Evolutionary conservation across 2,888 invertebrate species (phyloP).

Genomic region (Stomorhina lunata): DNA sequence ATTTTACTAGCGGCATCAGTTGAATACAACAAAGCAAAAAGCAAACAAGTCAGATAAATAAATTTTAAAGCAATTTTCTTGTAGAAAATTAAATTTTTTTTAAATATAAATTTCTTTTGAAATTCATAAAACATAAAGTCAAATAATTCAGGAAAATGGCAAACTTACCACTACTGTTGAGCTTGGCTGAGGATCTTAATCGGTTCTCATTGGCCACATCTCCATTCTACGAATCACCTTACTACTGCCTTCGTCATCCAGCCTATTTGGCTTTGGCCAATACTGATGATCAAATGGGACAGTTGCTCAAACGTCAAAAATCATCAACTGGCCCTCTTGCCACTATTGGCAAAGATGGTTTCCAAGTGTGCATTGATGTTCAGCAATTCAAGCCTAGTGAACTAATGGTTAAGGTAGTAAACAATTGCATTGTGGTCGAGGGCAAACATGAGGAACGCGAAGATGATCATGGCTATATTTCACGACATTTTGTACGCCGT

Average conservation of each 20-base stretch:
- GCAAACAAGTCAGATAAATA: constrained; percentile 13
- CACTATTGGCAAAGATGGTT: constrained; percentile 83
- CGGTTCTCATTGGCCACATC: constrained; percentile 54
- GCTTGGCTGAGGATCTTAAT: constrained; percentile 74
- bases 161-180: constrained; percentile 74
- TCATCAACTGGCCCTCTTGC: constrained; percentile 61
- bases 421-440: constrained; percentile 85
- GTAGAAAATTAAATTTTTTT: background rate
- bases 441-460: constrained; percentile 88
- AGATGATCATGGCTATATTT: constrained; percentile 86
- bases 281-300: constrained; percentile 83
- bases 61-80: background rate
- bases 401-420: constrained; percentile 88
- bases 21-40: constrained; percentile 33
- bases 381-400: constrained; percentile 89
- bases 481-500: constrained; percentile 87
- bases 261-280: constrained; percentile 31
- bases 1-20: constrained; percentile 44
- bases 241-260: constrained; percentile 39
- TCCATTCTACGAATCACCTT: constrained; percentile 55
- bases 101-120: background rate
- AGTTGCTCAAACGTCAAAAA: constrained; percentile 80
- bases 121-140: background rate
- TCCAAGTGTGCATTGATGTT: constrained; percentile 88
- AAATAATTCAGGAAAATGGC: constrained; percentile 70